Evolutionary conservation across 2,888 invertebrate genomes (phyloP), one percentile per base, ranked within the genome.

Genomic region (Pterobdella sp.): DNA sequence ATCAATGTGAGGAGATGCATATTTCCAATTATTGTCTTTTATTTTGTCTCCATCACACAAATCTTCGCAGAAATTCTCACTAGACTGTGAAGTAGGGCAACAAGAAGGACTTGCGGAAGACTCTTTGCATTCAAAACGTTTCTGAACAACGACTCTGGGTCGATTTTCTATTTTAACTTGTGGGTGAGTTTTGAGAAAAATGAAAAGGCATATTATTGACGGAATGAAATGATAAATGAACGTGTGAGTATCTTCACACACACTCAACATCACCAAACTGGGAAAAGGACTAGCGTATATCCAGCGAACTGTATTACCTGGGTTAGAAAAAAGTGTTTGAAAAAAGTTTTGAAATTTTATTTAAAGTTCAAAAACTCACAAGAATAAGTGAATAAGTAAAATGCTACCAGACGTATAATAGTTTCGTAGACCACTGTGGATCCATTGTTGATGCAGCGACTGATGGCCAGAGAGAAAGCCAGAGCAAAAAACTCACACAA

Each of bases 251-350:
- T 56, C 60, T 3, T 56, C 60, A n/a, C 60, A 56, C n/a, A 56
- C 60, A n/a, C 14, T n/a, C 60, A 56, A 56, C 60, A 56, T 56
- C 60, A 56, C 60, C n/a, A 56, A 4, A 26, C 60, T 56, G 60
- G 10, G 4, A 26, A 56, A 56, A 14, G 60, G 60, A n/a, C n/a
- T 56, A 3, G n/a, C n/a, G 60, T 56, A 56, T 3, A 56, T n/a
- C 60, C 60, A 56, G 4, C 60, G 7, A 3, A 56, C 26, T n/a
- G n/a, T 4, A 3, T 56, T 18, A 26, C 26, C 60, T 56, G 60
- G n/a, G n/a, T n/a, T n/a, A n/a, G n/a, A n/a, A n/a, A n/a, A 42
- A 42, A 18, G 42, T 7, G 18, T 7, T 42, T 42, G 42, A 18
- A 42, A 18, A 18, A 42, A 42, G 42, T 42, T 42, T 42, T 7